Conservation (phyloP, 2,797 vertebrate genomes). For the Myotis findleyi region DNA sequence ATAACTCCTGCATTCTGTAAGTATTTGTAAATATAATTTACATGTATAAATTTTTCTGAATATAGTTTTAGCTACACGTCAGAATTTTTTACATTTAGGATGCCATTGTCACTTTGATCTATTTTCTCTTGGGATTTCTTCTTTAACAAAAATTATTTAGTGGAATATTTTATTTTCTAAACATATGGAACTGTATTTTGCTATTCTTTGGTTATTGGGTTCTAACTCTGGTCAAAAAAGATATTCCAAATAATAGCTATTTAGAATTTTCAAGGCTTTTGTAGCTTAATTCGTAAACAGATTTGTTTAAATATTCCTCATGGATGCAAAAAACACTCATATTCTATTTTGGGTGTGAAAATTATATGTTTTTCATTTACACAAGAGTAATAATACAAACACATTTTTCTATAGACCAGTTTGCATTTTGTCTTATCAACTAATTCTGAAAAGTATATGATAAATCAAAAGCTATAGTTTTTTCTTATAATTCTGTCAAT, state of each 20-base stretch:
- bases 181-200: conserved; percentile 14
- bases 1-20: background rate
- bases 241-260: background rate
- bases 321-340: background rate
- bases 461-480: background rate
- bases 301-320: background rate
- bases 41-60: background rate
- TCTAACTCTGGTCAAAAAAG: conserved; percentile 26
- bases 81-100: conserved; percentile 12
- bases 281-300: conserved; percentile 1
- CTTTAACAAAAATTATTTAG: conserved; percentile 23
- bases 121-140: conserved; percentile 26
- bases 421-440: background rate
- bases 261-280: conserved; percentile 38
- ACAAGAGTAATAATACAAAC: background rate
- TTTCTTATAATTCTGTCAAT: background rate
- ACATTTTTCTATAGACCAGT: background rate
- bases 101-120: background rate
- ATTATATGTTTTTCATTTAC: background rate
- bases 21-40: background rate
- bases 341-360: background rate
- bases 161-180: conserved; percentile 14
- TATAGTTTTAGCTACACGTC: conserved; percentile 6
- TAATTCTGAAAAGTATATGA: background rate
- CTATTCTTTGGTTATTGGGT: background rate